Evolutionary conservation across 1,140 invertebrate species (phyloP), one percentile per base, ranked within the genome.

Genomic region (Littorina saxatilis): DNA sequence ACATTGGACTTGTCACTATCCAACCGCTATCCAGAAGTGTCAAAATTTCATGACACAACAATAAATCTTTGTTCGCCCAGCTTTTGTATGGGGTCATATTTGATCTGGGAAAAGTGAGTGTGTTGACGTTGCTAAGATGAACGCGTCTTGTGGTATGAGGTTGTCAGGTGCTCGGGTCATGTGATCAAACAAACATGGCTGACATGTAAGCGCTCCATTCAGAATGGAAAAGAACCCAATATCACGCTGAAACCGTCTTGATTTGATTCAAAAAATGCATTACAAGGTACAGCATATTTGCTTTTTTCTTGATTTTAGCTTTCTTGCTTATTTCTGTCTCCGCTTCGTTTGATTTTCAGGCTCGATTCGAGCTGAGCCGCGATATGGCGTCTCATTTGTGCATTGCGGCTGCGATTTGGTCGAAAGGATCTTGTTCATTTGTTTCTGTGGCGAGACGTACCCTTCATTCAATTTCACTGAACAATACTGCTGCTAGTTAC

Each of bases 171-270:
- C 80, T 75, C 52, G 70, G 32, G 66, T 86, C 83, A 85, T 81
- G 82, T 87, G 85, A 87, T 77, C 84, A 85, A 88, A 86, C 84
- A 85, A 87, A 88, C 66, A 88, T 85, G 84, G 86, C 87, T 75
- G 79, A 79, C 81, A 61, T 77, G 50, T 73, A 52, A 66, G 58
- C 29, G 39, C 11, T 61, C 39, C 76, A 61, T 73, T 73, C 76
- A 63, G 52, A 39, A 61, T 63, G 63, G 77, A 74, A 80, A 75
- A 61, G 80, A 76, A 84, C 52, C 77, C 75, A 40, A 15, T 70
- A 32, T 39, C 66, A 13, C 32, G 35, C 37, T n/a, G 37, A 40
- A 32, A 37, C 61, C 39, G 27, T 79, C 17, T 66, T n/a, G 20
- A 5, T 1, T 40, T 27, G 55, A 43, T 29, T 27, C 37, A 43